These are phyloP conservation scores for Acanthornis magna DNA, from an alignment of 2,797 vertebrate genomes.

Conservation along the genomic window DNA sequence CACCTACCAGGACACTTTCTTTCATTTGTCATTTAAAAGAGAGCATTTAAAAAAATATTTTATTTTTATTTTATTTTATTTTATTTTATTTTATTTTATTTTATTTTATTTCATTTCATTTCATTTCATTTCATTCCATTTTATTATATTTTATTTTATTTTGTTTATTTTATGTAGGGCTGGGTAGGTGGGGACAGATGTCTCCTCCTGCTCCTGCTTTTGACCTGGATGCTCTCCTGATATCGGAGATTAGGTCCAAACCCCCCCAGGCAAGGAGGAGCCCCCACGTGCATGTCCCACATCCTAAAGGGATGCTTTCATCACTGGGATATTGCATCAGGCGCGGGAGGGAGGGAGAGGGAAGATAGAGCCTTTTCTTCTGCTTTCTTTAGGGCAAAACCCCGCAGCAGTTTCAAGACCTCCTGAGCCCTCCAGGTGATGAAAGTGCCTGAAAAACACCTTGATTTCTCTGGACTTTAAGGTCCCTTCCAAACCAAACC, in stretches of 20 bases:
- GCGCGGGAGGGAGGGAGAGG: background rate
- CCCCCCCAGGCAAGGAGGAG: constrained; percentile 56
- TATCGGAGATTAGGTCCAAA: constrained; percentile 11
- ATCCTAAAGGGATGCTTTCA: constrained; percentile 1
- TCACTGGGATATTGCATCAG: background rate
- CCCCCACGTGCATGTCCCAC: background rate
- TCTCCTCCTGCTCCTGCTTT: background rate
- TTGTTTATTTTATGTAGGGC: background rate
- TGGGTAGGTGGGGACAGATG: background rate
- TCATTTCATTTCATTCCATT: background rate
- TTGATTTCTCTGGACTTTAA: background rate
- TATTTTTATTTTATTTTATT: background rate
- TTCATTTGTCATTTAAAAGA: background rate
- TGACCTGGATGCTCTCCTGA: background rate
- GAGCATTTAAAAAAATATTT: background rate
- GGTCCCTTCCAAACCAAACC: background rate
- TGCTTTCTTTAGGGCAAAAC: background rate
- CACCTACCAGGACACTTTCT: background rate
- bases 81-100: background rate
- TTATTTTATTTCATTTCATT: background rate
- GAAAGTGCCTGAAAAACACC: background rate
- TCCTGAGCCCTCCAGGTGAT: background rate
- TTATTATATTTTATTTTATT: background rate
- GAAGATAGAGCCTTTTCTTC: background rate
- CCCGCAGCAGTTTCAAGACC: background rate